Percentiles rank a stretch among this genome's conserved stretches.
phyloP scores from a whole-genome alignment of 2,888 invertebrate species.

The Clusia tigrina region DNA sequence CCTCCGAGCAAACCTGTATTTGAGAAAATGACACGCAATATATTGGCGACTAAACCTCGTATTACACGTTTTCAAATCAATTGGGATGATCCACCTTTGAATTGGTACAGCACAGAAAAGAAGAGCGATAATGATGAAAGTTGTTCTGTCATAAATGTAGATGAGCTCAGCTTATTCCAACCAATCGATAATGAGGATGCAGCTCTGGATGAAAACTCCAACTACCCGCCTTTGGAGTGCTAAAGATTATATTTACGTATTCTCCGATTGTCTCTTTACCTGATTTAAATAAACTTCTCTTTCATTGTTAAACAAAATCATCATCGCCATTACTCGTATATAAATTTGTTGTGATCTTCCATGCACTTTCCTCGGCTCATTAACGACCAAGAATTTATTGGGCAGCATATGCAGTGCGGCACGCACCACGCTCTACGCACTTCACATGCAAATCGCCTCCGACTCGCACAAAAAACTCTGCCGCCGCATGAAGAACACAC shows the following conservation, averaged over 20 bases:
- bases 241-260: too few species aligned
- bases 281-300: too few species aligned
- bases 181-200: conserved; percentile 58
- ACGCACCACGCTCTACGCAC: too few species aligned
- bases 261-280: too few species aligned
- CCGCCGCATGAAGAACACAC: too few species aligned
- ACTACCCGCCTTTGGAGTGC: conserved; percentile 65
- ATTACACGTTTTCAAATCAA: conserved; percentile 97
- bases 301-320: too few species aligned
- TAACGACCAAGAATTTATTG: neutral
- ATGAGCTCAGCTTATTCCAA: conserved; percentile 61
- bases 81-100: conserved; percentile 82
- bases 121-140: conserved; percentile 40
- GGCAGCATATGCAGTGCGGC: neutral
- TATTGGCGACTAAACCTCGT: conserved; percentile 84
- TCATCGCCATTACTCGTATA: too few species aligned
- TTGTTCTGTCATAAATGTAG: conserved; percentile 49
- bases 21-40: conserved; percentile 80
- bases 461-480: neutral
- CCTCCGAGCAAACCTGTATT: conserved; percentile 92
- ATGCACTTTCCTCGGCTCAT: neutral
- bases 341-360: too few species aligned
- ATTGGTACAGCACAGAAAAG: conserved; percentile 42
- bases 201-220: conserved; percentile 63
- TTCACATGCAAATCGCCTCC: neutral